Conservation (phyloP, 2,888 invertebrate species). For the Ormyrus nitidulus region DNA sequence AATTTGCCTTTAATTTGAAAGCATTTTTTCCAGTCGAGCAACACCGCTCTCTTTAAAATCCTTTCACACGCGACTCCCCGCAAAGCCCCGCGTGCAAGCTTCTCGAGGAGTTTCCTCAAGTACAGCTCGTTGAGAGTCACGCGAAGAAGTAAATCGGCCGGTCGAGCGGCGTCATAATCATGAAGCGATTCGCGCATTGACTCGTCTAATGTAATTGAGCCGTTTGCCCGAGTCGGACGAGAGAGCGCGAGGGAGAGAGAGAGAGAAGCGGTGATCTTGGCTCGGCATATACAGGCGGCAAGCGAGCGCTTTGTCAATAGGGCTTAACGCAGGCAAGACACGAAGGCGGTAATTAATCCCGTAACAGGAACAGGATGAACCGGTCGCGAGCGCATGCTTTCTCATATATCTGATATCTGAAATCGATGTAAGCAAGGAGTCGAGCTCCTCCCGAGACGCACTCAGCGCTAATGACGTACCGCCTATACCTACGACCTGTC, state of each 20-base stretch:
- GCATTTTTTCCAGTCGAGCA: too few relatives aligned
- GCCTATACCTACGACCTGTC: too few relatives aligned
- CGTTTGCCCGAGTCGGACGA: neutral
- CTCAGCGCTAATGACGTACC: constrained; percentile 56
- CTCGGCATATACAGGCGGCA: neutral
- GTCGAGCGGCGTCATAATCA: too few relatives aligned
- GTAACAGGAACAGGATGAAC: constrained; percentile 46
- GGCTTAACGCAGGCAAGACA: constrained; percentile 43
- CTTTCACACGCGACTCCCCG: neutral
- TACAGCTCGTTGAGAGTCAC: too few relatives aligned
- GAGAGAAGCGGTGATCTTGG: neutral
- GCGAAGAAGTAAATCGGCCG: too few relatives aligned
- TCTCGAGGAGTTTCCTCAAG: too few relatives aligned
- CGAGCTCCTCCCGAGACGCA: constrained; percentile 36
- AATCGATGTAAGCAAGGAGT: constrained; percentile 58
- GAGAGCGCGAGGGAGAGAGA: too few relatives aligned
- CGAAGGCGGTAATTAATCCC: constrained; percentile 53
- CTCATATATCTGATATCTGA: constrained; percentile 50
- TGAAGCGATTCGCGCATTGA: too few relatives aligned
- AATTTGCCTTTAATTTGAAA: too few relatives aligned
- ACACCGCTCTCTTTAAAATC: too few relatives aligned
- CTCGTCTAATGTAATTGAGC: constrained; percentile 45
- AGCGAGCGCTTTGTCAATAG: constrained; percentile 23
- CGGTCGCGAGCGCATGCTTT: neutral
- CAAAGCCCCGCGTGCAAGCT: too few relatives aligned